phyloP scores from a whole-genome alignment of 2,888 invertebrate species.

The Acanthacorydalis orientalis region DNA sequence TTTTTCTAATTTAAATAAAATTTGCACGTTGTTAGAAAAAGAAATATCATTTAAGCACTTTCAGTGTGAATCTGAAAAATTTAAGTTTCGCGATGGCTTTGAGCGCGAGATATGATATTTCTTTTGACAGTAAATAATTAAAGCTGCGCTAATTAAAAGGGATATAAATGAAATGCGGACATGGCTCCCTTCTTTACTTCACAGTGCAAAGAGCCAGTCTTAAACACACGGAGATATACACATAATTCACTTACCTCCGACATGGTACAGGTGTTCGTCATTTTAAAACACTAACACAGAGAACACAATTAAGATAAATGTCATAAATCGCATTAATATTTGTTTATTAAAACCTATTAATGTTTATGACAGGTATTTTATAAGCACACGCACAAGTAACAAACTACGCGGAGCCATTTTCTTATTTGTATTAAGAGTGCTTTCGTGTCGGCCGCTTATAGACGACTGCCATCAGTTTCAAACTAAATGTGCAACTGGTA shows the following conservation, averaged over 20 bases:
- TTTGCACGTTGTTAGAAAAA: too few species aligned
- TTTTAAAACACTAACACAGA: conserved; percentile 42
- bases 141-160: conserved; percentile 31
- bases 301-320: conserved; percentile 3
- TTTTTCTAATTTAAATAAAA: too few species aligned
- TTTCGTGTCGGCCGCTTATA: neutral
- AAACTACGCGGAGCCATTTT: conserved; percentile 26
- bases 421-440: conserved; percentile 11
- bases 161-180: conserved; percentile 35
- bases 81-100: too few species aligned
- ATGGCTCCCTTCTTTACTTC: conserved; percentile 32
- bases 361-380: conserved; percentile 9
- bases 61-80: too few species aligned
- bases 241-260: conserved; percentile 68
- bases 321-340: conserved; percentile 6
- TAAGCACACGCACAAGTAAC: conserved; percentile 8
- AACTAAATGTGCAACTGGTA: too few species aligned
- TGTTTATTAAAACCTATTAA: conserved; percentile 1
- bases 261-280: conserved; percentile 97
- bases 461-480: neutral
- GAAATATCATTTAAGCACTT: too few species aligned
- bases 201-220: conserved; percentile 29
- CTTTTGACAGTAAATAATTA: conserved; percentile 3
- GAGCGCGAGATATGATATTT: too few species aligned
- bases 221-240: conserved; percentile 41